These are phyloP conservation scores for Cyphomyrmex costatus DNA, from an alignment of 1,140 invertebrate genomes.

Conservation along the genomic window DNA sequence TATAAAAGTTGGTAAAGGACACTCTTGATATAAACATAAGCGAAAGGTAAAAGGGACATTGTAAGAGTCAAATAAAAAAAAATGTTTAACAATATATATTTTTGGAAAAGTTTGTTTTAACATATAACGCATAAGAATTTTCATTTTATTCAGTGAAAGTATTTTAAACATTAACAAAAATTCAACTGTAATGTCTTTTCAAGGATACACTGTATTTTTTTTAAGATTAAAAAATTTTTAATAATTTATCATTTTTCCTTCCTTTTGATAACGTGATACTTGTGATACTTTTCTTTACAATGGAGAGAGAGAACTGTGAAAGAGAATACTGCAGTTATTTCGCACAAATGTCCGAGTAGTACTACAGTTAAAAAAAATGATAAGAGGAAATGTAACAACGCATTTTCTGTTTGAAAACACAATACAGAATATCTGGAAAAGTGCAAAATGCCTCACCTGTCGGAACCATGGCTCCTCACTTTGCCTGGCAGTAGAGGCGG, in stretches of 20 bases:
- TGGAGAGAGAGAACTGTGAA: not conserved
- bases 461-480: constrained; percentile 89
- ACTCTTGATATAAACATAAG: too few species aligned
- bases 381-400: not conserved
- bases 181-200: not conserved
- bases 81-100: not conserved
- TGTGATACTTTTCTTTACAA: not conserved
- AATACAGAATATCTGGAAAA: constrained; percentile 60
- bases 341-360: not conserved
- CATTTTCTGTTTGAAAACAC: not conserved
- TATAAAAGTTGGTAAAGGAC: too few species aligned
- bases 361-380: not conserved
- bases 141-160: not conserved
- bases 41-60: too few species aligned
- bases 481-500: constrained; percentile 92
- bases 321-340: not conserved
- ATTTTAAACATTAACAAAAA: not conserved
- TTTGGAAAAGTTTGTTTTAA: not conserved
- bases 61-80: too few species aligned
- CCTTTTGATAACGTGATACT: not conserved
- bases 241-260: not conserved
- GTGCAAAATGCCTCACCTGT: constrained; percentile 84
- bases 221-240: not conserved
- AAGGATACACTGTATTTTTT: not conserved
- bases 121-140: not conserved